These are phyloP conservation scores for Lagocephalus sceleratus DNA, from an alignment of 2,797 vertebrate species.

Conservation along the genomic window DNA sequence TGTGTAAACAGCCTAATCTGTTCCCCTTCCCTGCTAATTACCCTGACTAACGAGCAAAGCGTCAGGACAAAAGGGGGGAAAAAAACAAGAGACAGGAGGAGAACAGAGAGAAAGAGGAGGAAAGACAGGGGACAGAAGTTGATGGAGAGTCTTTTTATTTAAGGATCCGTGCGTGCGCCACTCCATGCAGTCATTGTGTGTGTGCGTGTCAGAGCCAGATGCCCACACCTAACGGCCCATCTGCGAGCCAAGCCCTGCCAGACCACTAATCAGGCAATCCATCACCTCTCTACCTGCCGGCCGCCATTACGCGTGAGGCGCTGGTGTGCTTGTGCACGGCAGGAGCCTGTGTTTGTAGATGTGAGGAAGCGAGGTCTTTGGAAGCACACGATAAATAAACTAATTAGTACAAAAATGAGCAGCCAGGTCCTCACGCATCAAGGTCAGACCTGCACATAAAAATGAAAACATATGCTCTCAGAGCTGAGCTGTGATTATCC, in stretches of 20 bases:
- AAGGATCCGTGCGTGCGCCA: conserved; percentile 6
- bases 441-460: conserved; percentile 19
- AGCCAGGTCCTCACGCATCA: conserved; percentile 18
- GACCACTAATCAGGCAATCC: conserved; percentile 77
- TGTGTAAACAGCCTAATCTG: conserved; percentile 64
- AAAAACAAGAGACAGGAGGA: conserved; percentile 18
- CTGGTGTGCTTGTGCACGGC: conserved; percentile 41
- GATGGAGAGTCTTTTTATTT: conserved; percentile 32
- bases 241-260: conserved; percentile 87
- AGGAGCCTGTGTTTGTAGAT: neutral
- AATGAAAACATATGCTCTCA: conserved; percentile 22
- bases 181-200: conserved; percentile 10
- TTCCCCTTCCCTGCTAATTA: conserved; percentile 69
- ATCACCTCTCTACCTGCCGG: conserved; percentile 73
- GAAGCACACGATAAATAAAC: conserved; percentile 44
- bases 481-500: conserved; percentile 8
- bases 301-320: conserved; percentile 58
- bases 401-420: conserved; percentile 37
- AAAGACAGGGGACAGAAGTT: conserved; percentile 8
- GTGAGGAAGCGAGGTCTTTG: conserved; percentile 6
- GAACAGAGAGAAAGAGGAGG: conserved; percentile 20
- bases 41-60: conserved; percentile 67
- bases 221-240: conserved; percentile 88
- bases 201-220: conserved; percentile 74
- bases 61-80: conserved; percentile 11